Conservation (phyloP, 2,113 vertebrate species). For the Sialia sialis region DNA sequence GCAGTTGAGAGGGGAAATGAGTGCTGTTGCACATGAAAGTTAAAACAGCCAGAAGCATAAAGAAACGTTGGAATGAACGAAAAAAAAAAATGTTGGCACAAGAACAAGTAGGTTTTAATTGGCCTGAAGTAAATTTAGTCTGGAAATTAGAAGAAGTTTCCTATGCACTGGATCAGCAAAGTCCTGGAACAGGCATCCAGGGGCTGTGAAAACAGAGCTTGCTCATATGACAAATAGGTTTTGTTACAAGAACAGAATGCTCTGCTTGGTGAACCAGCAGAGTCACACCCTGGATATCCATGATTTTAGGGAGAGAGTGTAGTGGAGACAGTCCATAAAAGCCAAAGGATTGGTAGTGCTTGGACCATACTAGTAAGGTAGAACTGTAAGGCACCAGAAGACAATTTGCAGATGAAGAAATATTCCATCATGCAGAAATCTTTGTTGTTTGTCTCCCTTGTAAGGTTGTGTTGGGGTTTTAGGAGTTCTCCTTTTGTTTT, state of each 20-base stretch:
- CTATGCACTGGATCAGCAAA: neutral
- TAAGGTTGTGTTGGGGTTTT: neutral
- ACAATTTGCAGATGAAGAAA: neutral
- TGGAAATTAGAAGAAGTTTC: slow-evolving; percentile 46
- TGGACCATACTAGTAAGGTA: neutral
- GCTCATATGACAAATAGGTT: neutral
- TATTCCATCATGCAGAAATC: neutral
- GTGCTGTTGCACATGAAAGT: neutral
- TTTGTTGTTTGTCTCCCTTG: neutral
- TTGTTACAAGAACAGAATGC: neutral
- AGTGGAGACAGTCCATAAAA: neutral
- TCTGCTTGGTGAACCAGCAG: neutral
- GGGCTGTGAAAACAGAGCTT: slow-evolving; percentile 8
- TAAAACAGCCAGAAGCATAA: slow-evolving; percentile 30
- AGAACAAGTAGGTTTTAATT: slow-evolving; percentile 45
- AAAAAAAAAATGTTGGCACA: neutral
- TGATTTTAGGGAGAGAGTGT: neutral
- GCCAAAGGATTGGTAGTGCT: neutral
- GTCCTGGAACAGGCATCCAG: neutral
- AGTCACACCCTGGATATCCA: neutral
- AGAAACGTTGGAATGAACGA: neutral
- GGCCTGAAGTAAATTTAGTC: slow-evolving; percentile 33
- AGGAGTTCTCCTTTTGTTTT: neutral
- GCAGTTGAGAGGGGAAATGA: neutral
- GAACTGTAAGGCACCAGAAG: neutral